Conservation (phyloP, 2,888 invertebrate genomes). For the Eudemis profundana region DNA sequence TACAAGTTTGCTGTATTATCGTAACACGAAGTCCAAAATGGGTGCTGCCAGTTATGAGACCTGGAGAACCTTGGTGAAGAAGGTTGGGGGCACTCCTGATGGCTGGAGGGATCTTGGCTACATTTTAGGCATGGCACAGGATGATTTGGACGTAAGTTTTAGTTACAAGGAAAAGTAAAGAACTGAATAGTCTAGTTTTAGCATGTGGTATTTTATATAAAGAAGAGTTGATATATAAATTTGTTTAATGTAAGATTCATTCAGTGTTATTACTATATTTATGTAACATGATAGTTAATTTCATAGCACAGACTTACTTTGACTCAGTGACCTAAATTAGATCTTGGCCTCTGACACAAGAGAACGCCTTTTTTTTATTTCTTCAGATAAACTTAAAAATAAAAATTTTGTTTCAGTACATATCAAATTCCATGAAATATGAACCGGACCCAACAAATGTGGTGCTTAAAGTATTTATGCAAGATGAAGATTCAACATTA, state of each 20-base stretch:
- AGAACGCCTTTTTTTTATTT: no score
- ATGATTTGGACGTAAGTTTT: constrained; percentile 75
- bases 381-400: no score
- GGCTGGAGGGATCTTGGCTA: constrained; percentile 76
- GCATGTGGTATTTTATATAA: no score
- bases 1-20: constrained; percentile 73
- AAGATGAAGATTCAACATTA: constrained; percentile 81
- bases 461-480: constrained; percentile 81
- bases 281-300: no score
- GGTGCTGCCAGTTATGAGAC: constrained; percentile 72
- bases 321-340: no score
- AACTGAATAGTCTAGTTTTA: no score
- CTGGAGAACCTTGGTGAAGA: constrained; percentile 72
- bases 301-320: no score
- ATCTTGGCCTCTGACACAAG: no score
- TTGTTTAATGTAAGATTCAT: no score
- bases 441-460: constrained; percentile 84
- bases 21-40: constrained; percentile 70
- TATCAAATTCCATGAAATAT: constrained; percentile 80
- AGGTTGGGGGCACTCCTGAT: constrained; percentile 72
- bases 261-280: no score
- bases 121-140: constrained; percentile 65
- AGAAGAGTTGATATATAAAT: no score
- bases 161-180: background rate
- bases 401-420: constrained; percentile 70